Base-by-base conservation (phyloP, 2,797 vertebrate species). In the Myotis myotis region DNA sequence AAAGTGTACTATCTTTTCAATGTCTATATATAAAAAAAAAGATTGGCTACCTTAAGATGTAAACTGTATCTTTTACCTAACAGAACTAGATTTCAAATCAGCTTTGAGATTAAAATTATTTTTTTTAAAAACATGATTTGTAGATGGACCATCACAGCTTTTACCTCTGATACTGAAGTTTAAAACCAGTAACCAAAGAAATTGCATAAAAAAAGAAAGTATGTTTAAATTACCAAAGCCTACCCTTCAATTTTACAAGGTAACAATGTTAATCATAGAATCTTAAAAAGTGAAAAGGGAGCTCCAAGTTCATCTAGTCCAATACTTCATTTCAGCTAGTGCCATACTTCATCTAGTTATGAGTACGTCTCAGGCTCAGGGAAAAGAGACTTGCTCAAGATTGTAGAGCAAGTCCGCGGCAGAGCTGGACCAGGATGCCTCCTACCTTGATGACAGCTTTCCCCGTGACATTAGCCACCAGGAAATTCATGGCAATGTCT, bases 401-500 rank as follows among this genome's bases (percentile, higher is more conserved):
- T n/a, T 76, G 86, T 66, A 90, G 60, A 36, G 15, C 25, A 5
- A 23, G 87, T 49, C 0, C 55, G 95, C 0, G 15, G 91, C 49
- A 49, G 49, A n/a, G 74, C 44, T 2, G 79, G 57, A 33, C 25
- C 51, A 53, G 55, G 75, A 20, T 0, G 84, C 70, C 36, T 22
- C 97, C 87, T 98, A 99, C 99, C 99, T 99, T 99, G 98, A 99
- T 99, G 88, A 99, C 99, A 0, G 99, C 99, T 98, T 99, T 99
- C 90, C 99, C 99, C 1, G 99, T 99, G 97, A 99, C 99, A 95
- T 99, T 99, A 12, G 99, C 99, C 94, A 99, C 99, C 38, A 99
- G 98, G 97, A 99, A 99, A 97, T 99, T 99, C 99, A 99, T 99
- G 92, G 99, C 99, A 78, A 99, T 99, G 94, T 99, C 99, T 97